Base-by-base conservation (phyloP, 2,113 vertebrate genomes). In the Pontoporia blainvillei region DNA sequence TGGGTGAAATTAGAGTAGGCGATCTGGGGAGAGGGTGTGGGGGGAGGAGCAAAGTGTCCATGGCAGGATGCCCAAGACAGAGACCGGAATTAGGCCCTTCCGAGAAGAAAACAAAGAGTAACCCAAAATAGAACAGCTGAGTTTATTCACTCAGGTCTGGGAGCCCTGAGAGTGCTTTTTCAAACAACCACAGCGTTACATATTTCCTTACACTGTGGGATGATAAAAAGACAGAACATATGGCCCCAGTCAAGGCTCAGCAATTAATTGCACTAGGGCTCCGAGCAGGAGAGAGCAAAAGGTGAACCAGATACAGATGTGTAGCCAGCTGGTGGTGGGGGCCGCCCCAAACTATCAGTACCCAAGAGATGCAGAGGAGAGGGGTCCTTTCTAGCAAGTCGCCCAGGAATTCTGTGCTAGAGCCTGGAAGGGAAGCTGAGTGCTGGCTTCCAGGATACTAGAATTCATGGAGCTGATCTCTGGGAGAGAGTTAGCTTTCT, bases 101-200 rank as follows among this genome's bases (percentile, higher is more conserved):
- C 13, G 83, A 97, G 95, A 98, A 97, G 94, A 96, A 96, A 96
- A 90, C 89, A 93, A 94, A 95, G 76, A 41, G 69, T 52, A 69
- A 79, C 87, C 75, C 54, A 94, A 97, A 97, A 97, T 96, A 98
- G 94, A 94, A 86, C 46, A 57, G 90, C 90, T 73, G 83, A 73
- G 46, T 29, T 54, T 34, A 13, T 49, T 95, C 59, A 57, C 57
- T 39, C 46, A 59, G 39, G 61, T 76, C 90, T 23, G 52, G 84
- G 54, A 96, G 95, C 67, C 62, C 72, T 8, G 61, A 86, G 49
- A 61, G 52, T 41, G 39, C 34, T 88, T 78, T 73, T 86, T 94
- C 36, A 95, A 91, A 91, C n/a, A 73, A 94, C 92, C 95, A 41
- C 92, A 88, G 49, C 11, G 46, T 83, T 34, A 34, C 59, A 57